A percentile compares a stretch with the other conserved stretches of the same genome.
These are phyloP conservation scores for Desmodus rotundus DNA, from an alignment of 2,113 vertebrate species.

Conservation along the genomic window DNA sequence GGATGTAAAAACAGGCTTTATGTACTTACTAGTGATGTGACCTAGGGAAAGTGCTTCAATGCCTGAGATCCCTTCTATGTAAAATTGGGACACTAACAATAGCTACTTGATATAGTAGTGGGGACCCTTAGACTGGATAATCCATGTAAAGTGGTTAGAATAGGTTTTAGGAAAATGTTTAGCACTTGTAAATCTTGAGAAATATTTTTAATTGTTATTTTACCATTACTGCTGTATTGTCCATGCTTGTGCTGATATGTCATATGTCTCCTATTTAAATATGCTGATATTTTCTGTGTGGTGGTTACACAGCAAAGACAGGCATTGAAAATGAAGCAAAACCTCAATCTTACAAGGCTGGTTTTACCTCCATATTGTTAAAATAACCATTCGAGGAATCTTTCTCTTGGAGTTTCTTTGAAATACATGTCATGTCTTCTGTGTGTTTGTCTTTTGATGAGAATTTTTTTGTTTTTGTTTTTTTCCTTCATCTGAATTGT, in stretches of 20 bases:
- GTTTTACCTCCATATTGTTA: background rate
- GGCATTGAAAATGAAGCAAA: background rate
- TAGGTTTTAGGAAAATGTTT: background rate
- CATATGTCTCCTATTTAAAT: background rate
- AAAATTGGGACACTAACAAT: background rate
- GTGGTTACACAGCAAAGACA: background rate
- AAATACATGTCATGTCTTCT: background rate
- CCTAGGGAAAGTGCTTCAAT: background rate
- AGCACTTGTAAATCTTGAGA: background rate
- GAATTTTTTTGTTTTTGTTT: background rate
- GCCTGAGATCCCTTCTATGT: background rate
- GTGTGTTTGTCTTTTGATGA: background rate
- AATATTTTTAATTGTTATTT: background rate
- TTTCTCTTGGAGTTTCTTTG: background rate
- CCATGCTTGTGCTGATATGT: background rate
- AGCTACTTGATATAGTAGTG: background rate
- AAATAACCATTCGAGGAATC: background rate
- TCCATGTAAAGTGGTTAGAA: background rate
- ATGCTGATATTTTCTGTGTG: background rate
- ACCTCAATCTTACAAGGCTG: background rate
- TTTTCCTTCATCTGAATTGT: background rate
- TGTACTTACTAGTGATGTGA: background rate
- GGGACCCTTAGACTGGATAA: background rate
- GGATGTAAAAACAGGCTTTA: background rate
- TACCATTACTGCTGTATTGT: background rate